Evolutionary conservation across 2,797 vertebrate genomes (phyloP).

Genomic region (Pampus argenteus): DNA sequence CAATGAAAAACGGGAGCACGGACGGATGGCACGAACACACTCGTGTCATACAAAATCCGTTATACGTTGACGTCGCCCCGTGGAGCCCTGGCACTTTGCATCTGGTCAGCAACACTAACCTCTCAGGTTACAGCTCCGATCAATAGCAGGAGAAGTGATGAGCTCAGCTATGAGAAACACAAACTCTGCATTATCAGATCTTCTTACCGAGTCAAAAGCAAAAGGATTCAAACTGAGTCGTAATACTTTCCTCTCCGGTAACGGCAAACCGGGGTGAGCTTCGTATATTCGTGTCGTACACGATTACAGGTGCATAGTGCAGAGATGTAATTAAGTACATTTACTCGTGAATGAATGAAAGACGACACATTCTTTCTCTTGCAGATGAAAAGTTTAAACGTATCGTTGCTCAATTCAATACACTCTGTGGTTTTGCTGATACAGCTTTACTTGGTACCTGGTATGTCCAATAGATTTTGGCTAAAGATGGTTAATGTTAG

Average conservation of each 20-base stretch:
- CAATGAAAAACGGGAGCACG: conserved; percentile 22
- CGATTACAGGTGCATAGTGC: neutral
- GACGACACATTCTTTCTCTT: too few species aligned
- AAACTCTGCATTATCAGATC: conserved; percentile 77
- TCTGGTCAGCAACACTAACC: conserved; percentile 56
- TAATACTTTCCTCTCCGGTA: neutral
- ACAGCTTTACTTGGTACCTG: too few species aligned
- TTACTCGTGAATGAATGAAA: too few species aligned
- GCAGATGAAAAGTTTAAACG: neutral
- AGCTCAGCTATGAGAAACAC: conserved; percentile 77
- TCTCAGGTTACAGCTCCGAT: conserved; percentile 72
- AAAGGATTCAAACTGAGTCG: conserved; percentile 11
- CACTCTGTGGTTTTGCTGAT: too few species aligned
- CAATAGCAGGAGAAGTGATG: conserved; percentile 73
- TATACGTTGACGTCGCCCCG: conserved; percentile 34
- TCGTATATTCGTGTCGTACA: neutral
- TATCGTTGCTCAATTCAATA: too few species aligned
- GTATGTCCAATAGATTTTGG: too few species aligned
- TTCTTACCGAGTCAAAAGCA: conserved; percentile 61
- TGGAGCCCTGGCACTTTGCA: conserved; percentile 33
- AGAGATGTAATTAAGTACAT: neutral
- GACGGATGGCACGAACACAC: neutral
- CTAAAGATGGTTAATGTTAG: too few species aligned
- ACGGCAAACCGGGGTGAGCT: neutral
- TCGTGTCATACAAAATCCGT: conserved; percentile 15